A percentile compares a stretch with the other conserved stretches of the same genome.
These are phyloP conservation scores for Xenopus borealis DNA, from an alignment of 2,113 vertebrate species.

Conservation along the genomic window DNA sequence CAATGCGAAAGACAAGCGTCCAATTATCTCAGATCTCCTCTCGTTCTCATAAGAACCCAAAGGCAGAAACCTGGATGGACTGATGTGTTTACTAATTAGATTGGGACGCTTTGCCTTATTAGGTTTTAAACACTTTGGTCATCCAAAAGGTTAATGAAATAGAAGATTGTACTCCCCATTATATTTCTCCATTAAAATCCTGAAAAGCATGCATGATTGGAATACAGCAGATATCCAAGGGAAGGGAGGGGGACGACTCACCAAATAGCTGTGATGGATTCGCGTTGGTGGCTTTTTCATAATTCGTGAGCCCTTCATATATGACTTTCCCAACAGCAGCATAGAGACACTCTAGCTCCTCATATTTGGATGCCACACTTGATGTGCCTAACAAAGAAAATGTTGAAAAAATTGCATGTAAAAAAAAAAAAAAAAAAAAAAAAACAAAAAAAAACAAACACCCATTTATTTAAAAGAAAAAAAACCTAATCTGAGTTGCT, in stretches of 20 bases:
- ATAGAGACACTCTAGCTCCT: conserved; percentile 93
- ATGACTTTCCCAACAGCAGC: conserved; percentile 97
- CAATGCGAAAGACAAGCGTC: neutral
- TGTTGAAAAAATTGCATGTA: too few relatives aligned
- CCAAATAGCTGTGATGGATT: conserved; percentile 96
- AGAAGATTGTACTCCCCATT: too few relatives aligned
- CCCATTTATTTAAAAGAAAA: too few relatives aligned
- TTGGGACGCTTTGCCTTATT: neutral
- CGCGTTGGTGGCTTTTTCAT: conserved; percentile 90
- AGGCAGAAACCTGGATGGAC: too few relatives aligned
- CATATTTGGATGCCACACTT: conserved; percentile 92
- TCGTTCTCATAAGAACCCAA: neutral
- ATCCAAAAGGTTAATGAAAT: neutral
- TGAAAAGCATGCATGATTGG: too few relatives aligned
- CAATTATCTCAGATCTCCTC: conserved; percentile 10
- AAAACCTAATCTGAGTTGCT: too few relatives aligned
- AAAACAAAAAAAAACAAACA: too few relatives aligned
- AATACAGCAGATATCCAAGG: neutral
- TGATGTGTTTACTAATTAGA: neutral
- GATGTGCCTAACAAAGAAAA: conserved; percentile 77
- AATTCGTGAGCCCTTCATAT: conserved; percentile 96
- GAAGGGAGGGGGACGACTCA: conserved; percentile 54
- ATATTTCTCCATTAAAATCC: too few relatives aligned
- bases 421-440: too few relatives aligned
- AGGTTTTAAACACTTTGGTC: neutral